phyloP scores from a whole-genome alignment of 2,888 invertebrate species.

The Platerodrilus igneus region DNA sequence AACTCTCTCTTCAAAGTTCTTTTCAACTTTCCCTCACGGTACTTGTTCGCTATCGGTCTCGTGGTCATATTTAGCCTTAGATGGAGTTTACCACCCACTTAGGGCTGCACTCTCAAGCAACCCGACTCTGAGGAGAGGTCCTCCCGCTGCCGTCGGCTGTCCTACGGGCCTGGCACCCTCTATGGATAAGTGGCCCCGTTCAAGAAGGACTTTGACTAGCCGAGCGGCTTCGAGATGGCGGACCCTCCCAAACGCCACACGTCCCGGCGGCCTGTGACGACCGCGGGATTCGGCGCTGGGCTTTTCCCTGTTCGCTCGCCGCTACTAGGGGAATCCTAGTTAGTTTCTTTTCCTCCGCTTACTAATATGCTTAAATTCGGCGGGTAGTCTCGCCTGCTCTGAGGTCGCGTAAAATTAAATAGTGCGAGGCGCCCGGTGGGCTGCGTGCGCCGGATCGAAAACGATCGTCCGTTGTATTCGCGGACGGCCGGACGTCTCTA shows the following conservation, averaged over 20 bases:
- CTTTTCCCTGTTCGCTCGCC: slow-evolving; percentile 58
- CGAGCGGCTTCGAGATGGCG: slow-evolving; percentile 39
- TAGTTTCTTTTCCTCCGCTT: slow-evolving; percentile 61
- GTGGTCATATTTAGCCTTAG: slow-evolving; percentile 53
- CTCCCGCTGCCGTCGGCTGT: slow-evolving; percentile 36
- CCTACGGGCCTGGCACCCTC: slow-evolving; percentile 55
- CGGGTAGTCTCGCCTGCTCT: no score
- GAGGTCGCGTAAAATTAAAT: no score
- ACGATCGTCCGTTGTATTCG: no score
- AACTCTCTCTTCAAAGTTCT: slow-evolving; percentile 47
- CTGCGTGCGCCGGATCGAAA: no score
- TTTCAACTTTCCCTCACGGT: slow-evolving; percentile 46
- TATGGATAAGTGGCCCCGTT: slow-evolving; percentile 51
- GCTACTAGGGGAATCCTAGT: slow-evolving; percentile 59
- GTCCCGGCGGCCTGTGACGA: slow-evolving; percentile 40
- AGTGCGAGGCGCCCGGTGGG: no score
- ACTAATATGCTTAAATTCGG: slow-evolving; percentile 57
- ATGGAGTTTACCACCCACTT: slow-evolving; percentile 55
- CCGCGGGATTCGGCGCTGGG: slow-evolving; percentile 51
- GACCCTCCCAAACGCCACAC: slow-evolving; percentile 50
- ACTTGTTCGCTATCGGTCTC: slow-evolving; percentile 61
- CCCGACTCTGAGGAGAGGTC: slow-evolving; percentile 51
- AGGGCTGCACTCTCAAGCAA: slow-evolving; percentile 57
- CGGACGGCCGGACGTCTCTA: no score
- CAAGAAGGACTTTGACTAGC: slow-evolving; percentile 52